Percentiles rank a stretch among this genome's conserved stretches.
Conservation (phyloP, 2,888 invertebrate species). For the Mesorhabditis sp. region DNA sequence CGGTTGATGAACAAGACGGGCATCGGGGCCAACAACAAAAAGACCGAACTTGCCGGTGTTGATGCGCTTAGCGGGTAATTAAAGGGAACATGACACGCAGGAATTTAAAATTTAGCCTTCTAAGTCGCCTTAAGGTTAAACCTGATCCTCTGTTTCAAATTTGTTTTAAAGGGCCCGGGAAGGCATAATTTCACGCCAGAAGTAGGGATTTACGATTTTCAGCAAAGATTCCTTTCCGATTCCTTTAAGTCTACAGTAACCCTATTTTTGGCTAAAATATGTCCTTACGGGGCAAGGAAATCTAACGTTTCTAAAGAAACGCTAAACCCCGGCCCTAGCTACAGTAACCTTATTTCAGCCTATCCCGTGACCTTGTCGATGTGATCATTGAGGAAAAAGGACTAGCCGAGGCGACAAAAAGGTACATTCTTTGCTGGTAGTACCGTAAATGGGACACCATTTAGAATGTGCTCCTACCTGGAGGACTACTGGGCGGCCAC, state of each 20-base stretch:
- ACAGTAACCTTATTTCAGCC: slow-evolving; percentile 16
- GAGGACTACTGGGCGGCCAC: slow-evolving; percentile 35
- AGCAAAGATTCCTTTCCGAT: too few relatives aligned
- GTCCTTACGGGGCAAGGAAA: too few relatives aligned
- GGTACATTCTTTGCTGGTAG: slow-evolving; percentile 7
- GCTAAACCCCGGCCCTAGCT: neutral
- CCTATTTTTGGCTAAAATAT: too few relatives aligned
- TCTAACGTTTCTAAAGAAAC: too few relatives aligned
- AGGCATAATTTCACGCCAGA: too few relatives aligned
- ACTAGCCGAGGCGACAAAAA: slow-evolving; percentile 28
- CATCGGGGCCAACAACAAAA: slow-evolving; percentile 18
- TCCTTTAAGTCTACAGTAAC: too few relatives aligned
- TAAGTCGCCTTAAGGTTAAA: too few relatives aligned
- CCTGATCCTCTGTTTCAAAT: too few relatives aligned
- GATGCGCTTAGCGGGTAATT: slow-evolving; percentile 19
- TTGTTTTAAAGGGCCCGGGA: too few relatives aligned
- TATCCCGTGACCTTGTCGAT: slow-evolving; percentile 14
- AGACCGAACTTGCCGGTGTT: slow-evolving; percentile 21
- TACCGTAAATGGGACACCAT: neutral
- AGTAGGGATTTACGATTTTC: too few relatives aligned
- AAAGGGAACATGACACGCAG: too few relatives aligned
- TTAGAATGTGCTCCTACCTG: slow-evolving; percentile 26
- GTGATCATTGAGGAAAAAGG: slow-evolving; percentile 40
- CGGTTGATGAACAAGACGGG: slow-evolving; percentile 22
- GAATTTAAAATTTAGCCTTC: too few relatives aligned